Evolutionary conservation across 2,888 invertebrate genomes (phyloP).

Genomic region (Limenitis camilla): DNA sequence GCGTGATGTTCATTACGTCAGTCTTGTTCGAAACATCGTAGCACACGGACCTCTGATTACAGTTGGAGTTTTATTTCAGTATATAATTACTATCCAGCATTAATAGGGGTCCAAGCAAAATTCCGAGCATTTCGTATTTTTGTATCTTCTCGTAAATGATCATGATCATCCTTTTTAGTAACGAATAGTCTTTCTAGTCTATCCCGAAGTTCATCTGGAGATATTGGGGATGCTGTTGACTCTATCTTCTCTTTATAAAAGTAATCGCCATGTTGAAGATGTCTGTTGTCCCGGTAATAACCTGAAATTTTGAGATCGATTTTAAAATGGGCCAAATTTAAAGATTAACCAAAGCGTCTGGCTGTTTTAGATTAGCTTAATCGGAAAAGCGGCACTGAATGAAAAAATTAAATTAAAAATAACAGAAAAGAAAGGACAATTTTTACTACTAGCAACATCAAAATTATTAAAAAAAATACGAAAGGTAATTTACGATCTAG

Average conservation of each 20-base stretch:
- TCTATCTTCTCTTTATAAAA: conserved; percentile 56
- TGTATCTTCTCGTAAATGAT: conserved; percentile 39
- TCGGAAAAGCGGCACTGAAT: too few species aligned
- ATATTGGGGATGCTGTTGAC: conserved; percentile 57
- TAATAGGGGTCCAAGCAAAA: conserved; percentile 65
- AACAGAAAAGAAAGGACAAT: too few species aligned
- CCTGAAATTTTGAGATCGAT: conserved; percentile 35
- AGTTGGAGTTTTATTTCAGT: neutral
- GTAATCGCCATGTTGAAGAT: conserved; percentile 47
- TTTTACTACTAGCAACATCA: too few species aligned
- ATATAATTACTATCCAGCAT: conserved; percentile 34
- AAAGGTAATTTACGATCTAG: too few species aligned
- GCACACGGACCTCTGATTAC: too few species aligned
- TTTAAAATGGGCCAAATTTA: neutral
- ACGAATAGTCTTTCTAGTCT: conserved; percentile 67
- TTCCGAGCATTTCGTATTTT: conserved; percentile 57
- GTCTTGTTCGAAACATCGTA: too few species aligned
- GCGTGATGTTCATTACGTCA: too few species aligned
- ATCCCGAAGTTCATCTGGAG: conserved; percentile 70
- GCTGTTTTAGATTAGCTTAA: too few species aligned
- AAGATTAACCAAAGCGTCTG: neutral
- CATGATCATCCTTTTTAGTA: conserved; percentile 51
- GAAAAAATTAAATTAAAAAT: too few species aligned
- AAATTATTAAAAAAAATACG: too few species aligned
- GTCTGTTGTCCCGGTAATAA: conserved; percentile 43